A percentile compares a stretch with the other conserved stretches of the same genome.
phyloP scores from a whole-genome alignment of 2,797 vertebrate species.

The Ciconia nigra region DNA sequence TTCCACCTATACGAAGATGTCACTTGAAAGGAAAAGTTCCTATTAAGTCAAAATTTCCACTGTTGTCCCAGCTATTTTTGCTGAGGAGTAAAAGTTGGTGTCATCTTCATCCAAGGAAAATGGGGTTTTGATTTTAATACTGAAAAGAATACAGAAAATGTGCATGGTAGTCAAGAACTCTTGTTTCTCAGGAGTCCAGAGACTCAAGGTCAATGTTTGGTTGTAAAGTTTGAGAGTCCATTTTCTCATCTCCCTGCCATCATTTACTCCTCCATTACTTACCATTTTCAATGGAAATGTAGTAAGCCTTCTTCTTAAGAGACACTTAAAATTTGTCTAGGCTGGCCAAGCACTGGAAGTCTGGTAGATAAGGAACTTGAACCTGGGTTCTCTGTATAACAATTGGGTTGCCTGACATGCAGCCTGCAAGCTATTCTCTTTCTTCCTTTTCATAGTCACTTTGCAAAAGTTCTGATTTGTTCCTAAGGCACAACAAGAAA shows the following conservation, averaged over 20 bases:
- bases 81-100: slow-evolving; percentile 1
- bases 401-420: not conserved
- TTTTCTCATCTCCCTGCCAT: not conserved
- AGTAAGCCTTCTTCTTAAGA: not conserved
- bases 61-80: slow-evolving; percentile 3
- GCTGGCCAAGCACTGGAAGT: not conserved
- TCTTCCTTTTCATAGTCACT: not conserved
- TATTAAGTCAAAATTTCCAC: slow-evolving; percentile 22
- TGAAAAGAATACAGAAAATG: not conserved
- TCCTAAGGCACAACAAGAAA: not conserved
- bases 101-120: slow-evolving; percentile 10
- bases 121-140: not conserved
- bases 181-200: not conserved
- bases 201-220: not conserved
- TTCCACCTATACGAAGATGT: slow-evolving; percentile 50
- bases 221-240: not conserved
- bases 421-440: not conserved
- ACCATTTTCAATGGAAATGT: not conserved
- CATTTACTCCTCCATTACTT: not conserved
- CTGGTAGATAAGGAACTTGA: not conserved
- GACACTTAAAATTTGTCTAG: not conserved
- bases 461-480: not conserved
- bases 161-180: not conserved
- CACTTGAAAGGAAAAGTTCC: slow-evolving; percentile 19
- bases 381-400: not conserved